phyloP scores from a whole-genome alignment of 2,888 invertebrate species.

The Euplagia quadripunctaria region DNA sequence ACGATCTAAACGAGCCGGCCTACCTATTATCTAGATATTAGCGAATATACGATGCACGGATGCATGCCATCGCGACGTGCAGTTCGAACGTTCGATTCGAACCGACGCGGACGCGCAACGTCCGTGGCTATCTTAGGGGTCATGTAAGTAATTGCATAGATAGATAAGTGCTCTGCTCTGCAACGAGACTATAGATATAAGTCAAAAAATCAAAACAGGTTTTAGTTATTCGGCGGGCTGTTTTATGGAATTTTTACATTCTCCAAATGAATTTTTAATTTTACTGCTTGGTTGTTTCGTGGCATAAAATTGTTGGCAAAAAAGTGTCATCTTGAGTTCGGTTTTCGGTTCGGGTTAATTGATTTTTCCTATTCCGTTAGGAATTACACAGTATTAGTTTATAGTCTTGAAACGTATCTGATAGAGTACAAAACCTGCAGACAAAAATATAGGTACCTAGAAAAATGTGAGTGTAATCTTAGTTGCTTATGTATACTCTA shows the following conservation, averaged over 20 bases:
- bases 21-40: slow-evolving; percentile 75
- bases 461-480: too few relatives aligned
- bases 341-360: too few relatives aligned
- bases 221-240: background rate
- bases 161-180: slow-evolving; percentile 14
- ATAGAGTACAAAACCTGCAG: too few relatives aligned
- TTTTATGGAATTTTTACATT: background rate
- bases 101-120: background rate
- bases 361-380: too few relatives aligned
- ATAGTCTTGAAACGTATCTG: too few relatives aligned
- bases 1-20: slow-evolving; percentile 61
- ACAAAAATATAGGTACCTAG: too few relatives aligned
- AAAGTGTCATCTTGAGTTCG: too few relatives aligned
- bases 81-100: slow-evolving; percentile 6
- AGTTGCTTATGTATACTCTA: too few relatives aligned
- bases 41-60: slow-evolving; percentile 72
- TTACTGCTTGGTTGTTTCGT: too few relatives aligned
- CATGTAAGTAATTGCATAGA: slow-evolving; percentile 18
- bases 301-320: too few relatives aligned
- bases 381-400: too few relatives aligned
- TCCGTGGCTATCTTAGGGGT: slow-evolving; percentile 6
- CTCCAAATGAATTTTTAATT: too few relatives aligned
- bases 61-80: slow-evolving; percentile 48
- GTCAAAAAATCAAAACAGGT: background rate
- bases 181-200: background rate